Percentiles rank a stretch among this genome's conserved stretches.
Evolutionary conservation across 2,113 vertebrate species (phyloP).

Genomic region (Pristiophorus japonicus): DNA sequence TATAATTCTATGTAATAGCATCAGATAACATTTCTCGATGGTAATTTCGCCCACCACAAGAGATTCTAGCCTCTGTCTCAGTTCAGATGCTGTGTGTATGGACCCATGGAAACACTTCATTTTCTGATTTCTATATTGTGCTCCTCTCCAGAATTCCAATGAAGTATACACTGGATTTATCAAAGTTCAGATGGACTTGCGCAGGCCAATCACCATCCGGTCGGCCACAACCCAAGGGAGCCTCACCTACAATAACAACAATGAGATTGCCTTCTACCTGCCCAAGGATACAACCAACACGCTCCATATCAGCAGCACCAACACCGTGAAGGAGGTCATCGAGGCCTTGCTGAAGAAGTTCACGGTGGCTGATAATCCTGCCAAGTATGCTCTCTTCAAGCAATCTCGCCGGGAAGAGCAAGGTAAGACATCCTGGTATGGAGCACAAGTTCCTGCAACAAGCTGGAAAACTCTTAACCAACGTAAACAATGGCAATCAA

Average conservation of each 20-base stretch:
- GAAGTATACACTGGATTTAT: slow-evolving; percentile 92
- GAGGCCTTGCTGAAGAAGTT: slow-evolving; percentile 87
- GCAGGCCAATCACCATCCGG: slow-evolving; percentile 72
- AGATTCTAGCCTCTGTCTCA: not conserved
- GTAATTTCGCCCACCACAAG: not conserved
- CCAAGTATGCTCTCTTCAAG: slow-evolving; percentile 93
- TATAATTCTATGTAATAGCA: too few species aligned
- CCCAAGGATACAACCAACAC: slow-evolving; percentile 71
- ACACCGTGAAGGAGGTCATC: slow-evolving; percentile 85
- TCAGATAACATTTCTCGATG: not conserved
- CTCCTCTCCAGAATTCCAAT: slow-evolving; percentile 57
- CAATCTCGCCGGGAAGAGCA: slow-evolving; percentile 84
- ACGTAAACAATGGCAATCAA: not conserved
- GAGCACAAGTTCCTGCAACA: not conserved
- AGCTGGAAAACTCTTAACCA: not conserved
- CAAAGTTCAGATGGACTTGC: slow-evolving; percentile 88
- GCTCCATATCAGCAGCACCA: slow-evolving; percentile 87
- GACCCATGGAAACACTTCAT: not conserved
- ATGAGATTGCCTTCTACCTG: slow-evolving; percentile 71
- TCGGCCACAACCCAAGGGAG: slow-evolving; percentile 46
- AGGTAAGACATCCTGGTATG: slow-evolving; percentile 57
- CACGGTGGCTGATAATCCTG: slow-evolving; percentile 83
- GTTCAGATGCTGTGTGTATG: not conserved
- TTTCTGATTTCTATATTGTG: not conserved
- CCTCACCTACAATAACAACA: slow-evolving; percentile 44